Conservation (phyloP, 2,797 vertebrate genomes). For the Sardinella longiceps region DNA sequence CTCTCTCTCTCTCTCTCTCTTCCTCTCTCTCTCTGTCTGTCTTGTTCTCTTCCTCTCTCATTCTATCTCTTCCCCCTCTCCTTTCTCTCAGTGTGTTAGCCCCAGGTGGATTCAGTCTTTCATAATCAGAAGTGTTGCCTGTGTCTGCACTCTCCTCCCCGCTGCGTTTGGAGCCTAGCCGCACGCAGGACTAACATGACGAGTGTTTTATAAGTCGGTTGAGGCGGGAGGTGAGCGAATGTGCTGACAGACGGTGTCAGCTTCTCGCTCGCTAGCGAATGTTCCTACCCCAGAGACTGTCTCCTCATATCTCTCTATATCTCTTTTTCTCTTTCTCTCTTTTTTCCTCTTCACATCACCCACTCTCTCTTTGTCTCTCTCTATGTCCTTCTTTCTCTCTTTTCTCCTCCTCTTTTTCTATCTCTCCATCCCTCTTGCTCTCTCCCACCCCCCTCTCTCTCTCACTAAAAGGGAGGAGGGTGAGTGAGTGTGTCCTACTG, state of each 20-base stretch:
- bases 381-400: conserved; percentile 55
- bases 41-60: conserved; percentile 40
- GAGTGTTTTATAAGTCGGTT: not conserved
- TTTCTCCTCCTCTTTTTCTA: conserved; percentile 29
- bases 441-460: not conserved
- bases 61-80: conserved; percentile 49
- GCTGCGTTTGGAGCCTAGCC: not conserved
- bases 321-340: conserved; percentile 19
- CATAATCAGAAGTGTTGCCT: not conserved
- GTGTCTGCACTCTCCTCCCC: not conserved
- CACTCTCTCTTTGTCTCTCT: conserved; percentile 3
- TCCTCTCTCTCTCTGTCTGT: conserved; percentile 45
- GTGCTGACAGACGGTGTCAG: conserved; percentile 17
- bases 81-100: not conserved
- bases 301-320: not conserved
- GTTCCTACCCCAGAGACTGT: conserved; percentile 36
- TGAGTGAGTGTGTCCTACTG: not conserved
- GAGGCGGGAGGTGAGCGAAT: not conserved
- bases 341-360: not conserved
- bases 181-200: not conserved
- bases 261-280: not conserved
- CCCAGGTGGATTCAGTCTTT: not conserved
- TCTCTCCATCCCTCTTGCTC: not conserved
- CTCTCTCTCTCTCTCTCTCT: not conserved
- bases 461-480: not conserved